Conservation (phyloP, 2,113 vertebrate species). For the Psittacus erithacus region DNA sequence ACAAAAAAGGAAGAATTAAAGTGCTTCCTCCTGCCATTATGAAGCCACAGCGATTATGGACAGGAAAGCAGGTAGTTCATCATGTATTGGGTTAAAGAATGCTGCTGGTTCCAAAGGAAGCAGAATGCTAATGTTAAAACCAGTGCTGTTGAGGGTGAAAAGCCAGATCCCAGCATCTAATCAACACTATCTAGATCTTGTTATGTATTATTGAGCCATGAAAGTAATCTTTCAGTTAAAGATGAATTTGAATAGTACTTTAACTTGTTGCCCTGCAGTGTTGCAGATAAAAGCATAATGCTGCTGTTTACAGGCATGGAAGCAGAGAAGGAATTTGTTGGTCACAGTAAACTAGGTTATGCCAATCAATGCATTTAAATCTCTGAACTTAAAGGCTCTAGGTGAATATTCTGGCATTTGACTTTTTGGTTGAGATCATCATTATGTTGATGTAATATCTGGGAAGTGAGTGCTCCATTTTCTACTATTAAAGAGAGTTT, state of each 20-base stretch:
- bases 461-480: background rate
- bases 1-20: constrained; percentile 85
- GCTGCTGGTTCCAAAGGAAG: background rate
- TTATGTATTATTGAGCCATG: background rate
- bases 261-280: background rate
- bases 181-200: background rate
- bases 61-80: constrained; percentile 91
- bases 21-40: constrained; percentile 85
- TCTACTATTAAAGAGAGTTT: background rate
- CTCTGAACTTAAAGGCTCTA: background rate
- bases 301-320: background rate
- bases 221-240: background rate
- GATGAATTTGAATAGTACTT: background rate
- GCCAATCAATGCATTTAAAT: background rate
- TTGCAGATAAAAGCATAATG: background rate
- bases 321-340: background rate
- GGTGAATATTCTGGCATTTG: background rate
- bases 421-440: background rate
- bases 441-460: background rate
- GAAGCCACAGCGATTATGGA: constrained; percentile 90
- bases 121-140: background rate
- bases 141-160: background rate
- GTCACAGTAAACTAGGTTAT: background rate
- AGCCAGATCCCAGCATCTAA: background rate
- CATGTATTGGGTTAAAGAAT: background rate